A percentile compares a stretch with the other conserved stretches of the same genome.
These are phyloP conservation scores for Propsilocerus akamusi DNA, from an alignment of 1,140 invertebrate genomes.

Conservation along the genomic window DNA sequence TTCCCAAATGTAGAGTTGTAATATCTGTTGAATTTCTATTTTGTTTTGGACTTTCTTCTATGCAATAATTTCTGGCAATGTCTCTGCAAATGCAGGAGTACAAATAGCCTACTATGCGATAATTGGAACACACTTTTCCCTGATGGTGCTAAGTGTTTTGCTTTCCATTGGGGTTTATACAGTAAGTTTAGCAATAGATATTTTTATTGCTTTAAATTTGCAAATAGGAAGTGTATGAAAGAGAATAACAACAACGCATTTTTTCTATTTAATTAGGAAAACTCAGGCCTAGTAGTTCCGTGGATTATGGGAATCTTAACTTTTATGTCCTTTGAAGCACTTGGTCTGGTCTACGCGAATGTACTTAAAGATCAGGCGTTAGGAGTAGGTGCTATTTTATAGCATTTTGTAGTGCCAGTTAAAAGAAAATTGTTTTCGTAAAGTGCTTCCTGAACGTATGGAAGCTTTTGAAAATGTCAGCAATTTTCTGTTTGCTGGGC, in stretches of 20 bases:
- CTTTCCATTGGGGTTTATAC: conserved; percentile 48
- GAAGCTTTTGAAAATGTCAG: too few relatives aligned
- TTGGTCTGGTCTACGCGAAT: conserved; percentile 57
- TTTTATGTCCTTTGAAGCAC: conserved; percentile 52
- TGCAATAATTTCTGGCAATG: not conserved
- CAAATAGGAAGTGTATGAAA: not conserved
- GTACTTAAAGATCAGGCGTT: conserved; percentile 56
- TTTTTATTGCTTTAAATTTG: not conserved
- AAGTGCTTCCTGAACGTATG: too few relatives aligned
- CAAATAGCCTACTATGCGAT: conserved; percentile 55
- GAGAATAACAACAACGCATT: not conserved
- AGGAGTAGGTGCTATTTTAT: too few relatives aligned
- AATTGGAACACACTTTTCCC: conserved; percentile 51
- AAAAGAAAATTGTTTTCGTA: too few relatives aligned
- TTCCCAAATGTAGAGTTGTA: not conserved
- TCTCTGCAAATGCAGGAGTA: conserved; percentile 35
- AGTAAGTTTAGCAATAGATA: conserved; percentile 26
- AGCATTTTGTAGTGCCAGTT: too few relatives aligned
- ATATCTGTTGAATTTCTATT: conserved; percentile 7
- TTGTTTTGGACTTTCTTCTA: conserved; percentile 8
- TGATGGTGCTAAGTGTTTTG: conserved; percentile 43
- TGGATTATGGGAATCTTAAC: conserved; percentile 56
- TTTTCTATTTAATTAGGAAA: conserved; percentile 34
- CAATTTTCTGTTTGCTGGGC: too few relatives aligned
- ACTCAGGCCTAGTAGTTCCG: conserved; percentile 42